Evolutionary conservation across 2,888 invertebrate species (phyloP), one percentile per base, ranked within the genome.

Genomic region (Andricus quercusramuli): DNA sequence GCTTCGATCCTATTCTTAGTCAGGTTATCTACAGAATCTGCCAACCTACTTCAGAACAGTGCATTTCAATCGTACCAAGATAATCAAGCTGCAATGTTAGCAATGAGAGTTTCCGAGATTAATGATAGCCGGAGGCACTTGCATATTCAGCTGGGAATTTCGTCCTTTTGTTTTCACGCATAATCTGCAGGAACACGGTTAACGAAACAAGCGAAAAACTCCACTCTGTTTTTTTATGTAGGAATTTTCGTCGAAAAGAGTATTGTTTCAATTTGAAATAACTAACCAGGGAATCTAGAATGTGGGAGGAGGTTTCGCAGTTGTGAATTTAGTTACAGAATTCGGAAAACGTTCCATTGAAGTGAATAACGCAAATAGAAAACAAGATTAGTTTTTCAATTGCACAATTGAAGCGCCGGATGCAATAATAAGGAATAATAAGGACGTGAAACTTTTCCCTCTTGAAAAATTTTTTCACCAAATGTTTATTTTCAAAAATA

Each of bases 51-150:
- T 62, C 15, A 25, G 62, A 15, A 29, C 5, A 47, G 62, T 25
- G 25, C 15, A 15, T 25, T 62, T 62, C 62, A 62, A 62, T 62
- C 25, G 62, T 62, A 25, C 62, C 25, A 29, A 62, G 62, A 62
- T 62, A 62, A 15, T 62, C 62, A 62, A 62, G 25, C 62, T 62
- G 62, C 62, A 62, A 22, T 62, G 62, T 62, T 62, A 25, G 25
- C 62, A 62, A 62, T 25, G 62, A 62, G 62, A 62, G 62, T 62
- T 62, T 62, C 62, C 62, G 62, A 62, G 62, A 62, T 62, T 62
- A 62, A 62, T 62, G 62, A 62, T 62, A 62, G 25, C 62, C 25
- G 13, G 13, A 25, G 62, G 62, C 62, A 25, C 15, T 62, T 25
- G 62, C 62, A 62, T 62, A 62, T 62, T 62, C 62, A 62, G 62